Base-by-base conservation (phyloP, 2,113 vertebrate genomes). In the Cnemophilus loriae region DNA sequence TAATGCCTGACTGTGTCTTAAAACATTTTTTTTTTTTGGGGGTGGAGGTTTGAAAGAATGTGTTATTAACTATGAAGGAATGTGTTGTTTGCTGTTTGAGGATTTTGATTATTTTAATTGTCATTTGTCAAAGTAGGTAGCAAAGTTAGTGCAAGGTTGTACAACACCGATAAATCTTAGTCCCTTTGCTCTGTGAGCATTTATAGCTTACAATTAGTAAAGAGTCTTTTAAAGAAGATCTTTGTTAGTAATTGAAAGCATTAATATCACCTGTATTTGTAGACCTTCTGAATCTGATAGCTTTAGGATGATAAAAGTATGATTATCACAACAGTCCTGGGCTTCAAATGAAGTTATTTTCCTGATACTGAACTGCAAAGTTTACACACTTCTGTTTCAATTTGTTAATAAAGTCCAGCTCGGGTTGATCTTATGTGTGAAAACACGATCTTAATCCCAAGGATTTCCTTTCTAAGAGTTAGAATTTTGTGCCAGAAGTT, bases 401-500 rank as follows among this genome's bases (percentile, higher is more conserved):
- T 86, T 95, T 94, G 50, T 89, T 97, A 63, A 81, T 88, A 90
- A 18, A 74, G 37, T 60, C 60, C 47, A 56, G 63, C 39, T 70
- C 49, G 56, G 32, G 67, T 69, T 97, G n/a, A 83, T 88, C 5
- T 68, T 87, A 89, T 30, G 49, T 69, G 26, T 56, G 64, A 91
- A 27, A 89, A 64, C 8, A 70, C 35, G 75, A 33, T 55, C 32
- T 71, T 84, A 86, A 88, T 65, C 21, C 33, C 79, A 76, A 96
- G 81, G 86, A 68, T 91, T 96, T 94, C 69, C 77, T 93, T 78
- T 92, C 21, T 76, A 78, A 93, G 37, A 21, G 9, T 93, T 92
- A 88, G 65, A 35, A 69, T 97, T 97, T 97, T 95, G 78, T 65
- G 37, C 32, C 35, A 35, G 64, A 78, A 87, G 9, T 56, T 89